phyloP scores from a whole-genome alignment of 2,797 vertebrate species.

The Oceanodroma leucorhoa region DNA sequence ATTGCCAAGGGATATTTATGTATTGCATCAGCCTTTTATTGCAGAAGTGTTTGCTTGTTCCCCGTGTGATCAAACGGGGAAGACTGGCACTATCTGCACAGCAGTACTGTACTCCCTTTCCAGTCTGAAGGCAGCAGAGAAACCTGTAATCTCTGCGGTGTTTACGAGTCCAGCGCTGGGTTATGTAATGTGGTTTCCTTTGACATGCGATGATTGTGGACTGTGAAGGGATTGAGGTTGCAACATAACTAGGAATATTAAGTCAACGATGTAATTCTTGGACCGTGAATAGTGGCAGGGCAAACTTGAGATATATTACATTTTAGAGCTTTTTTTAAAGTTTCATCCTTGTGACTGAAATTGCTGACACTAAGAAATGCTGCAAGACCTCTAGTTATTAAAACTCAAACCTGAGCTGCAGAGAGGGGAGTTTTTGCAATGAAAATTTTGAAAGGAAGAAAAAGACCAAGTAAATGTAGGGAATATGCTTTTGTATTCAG shows the following conservation, averaged over 20 bases:
- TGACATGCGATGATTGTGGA: not conserved
- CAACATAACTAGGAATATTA: not conserved
- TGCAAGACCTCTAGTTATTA: not conserved
- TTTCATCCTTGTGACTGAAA: not conserved
- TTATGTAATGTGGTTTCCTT: conserved; percentile 1
- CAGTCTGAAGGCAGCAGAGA: not conserved
- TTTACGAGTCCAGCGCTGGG: not conserved
- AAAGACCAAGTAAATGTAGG: not conserved
- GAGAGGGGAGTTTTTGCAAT: not conserved
- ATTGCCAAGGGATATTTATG: conserved; percentile 11
- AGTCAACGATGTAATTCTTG: not conserved
- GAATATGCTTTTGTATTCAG: not conserved
- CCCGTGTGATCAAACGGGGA: not conserved
- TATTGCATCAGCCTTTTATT: conserved; percentile 50
- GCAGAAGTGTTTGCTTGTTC: conserved; percentile 24
- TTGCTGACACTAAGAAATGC: not conserved
- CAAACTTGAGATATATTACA: not conserved
- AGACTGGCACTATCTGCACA: not conserved
- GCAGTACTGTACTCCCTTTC: not conserved
- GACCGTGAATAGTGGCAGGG: not conserved
- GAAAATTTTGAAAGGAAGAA: not conserved
- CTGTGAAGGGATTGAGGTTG: not conserved
- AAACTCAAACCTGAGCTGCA: not conserved
- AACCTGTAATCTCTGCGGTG: not conserved
- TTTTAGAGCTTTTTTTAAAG: not conserved